Base-by-base conservation (phyloP, 30 jellyfish, hydroid and myxozoan genomes). In the Nemopilema nomurai region DNA sequence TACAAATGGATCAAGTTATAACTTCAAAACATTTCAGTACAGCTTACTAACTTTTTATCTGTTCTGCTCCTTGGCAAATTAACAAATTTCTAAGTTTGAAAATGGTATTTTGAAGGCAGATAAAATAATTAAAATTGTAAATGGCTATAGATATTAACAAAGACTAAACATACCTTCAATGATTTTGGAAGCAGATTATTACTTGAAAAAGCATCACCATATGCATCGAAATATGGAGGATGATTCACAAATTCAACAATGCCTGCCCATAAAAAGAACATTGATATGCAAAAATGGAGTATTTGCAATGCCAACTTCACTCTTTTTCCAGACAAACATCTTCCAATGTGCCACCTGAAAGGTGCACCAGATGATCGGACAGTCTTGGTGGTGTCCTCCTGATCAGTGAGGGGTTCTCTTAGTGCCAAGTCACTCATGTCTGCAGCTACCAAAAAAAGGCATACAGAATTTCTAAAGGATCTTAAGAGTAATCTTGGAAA, bases 211-310 rank as follows among this genome's bases (percentile, higher is more conserved):
- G 97, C 97, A 92, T 92, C 98, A 21, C 98, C 98, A 78, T 92
- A 92, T 4, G 98, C 98, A 88, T 92, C 98, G 71, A 92, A 92
- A 67, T 81, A 92, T 9, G 98, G 98, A n/a, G 98, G 98, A 67
- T 92, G 89, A n/a, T 78, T 64, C 65, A 92, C 71, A 33, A 92
- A 92, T 77, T 92, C 98, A 0, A 87, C 97, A 28, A 87, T 49
- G 8, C 98, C 98, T 0, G 97, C 97, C 96, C 95, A 83, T 13
- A 92, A 65, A 52, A 70, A 92, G 62, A 62, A 66, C 96, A 92
- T 82, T 51, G 90, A 89, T 51, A 92, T 69, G 50, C 65, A 49
- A 65, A 80, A 87, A 73, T 92, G 98, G 9, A 92, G 68, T 1
- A 66, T 9, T 85, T 87, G 97, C 71, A 91, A 51, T 0, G 71